A percentile compares a stretch with the other conserved stretches of the same genome.
Conservation (phyloP, 2,113 vertebrate species). For the Xiphias gladius region DNA sequence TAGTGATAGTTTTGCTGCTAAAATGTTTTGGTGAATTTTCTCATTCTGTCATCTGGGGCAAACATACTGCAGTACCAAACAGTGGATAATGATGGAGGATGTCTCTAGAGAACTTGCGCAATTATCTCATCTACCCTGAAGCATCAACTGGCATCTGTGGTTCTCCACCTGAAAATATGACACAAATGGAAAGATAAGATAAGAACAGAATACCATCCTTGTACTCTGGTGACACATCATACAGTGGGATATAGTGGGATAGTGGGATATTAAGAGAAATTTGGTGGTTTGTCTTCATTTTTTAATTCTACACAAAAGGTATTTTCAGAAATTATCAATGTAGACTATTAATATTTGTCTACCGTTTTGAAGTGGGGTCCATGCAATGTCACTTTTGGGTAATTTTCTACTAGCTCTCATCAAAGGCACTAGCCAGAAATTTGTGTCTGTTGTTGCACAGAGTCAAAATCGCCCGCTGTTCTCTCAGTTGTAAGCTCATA, state of each 20-base stretch:
- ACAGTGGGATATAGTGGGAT: too few species aligned
- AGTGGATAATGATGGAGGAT: slow-evolving; percentile 55
- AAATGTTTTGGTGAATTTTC: slow-evolving; percentile 4
- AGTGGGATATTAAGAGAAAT: not conserved
- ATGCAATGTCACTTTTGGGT: not conserved
- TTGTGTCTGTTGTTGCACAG: not conserved
- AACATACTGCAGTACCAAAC: slow-evolving; percentile 48
- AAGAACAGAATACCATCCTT: not conserved
- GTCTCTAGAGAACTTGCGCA: slow-evolving; percentile 61
- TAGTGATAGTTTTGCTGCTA: not conserved
- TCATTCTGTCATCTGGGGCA: slow-evolving; percentile 34
- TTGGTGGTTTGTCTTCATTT: not conserved
- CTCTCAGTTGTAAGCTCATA: not conserved
- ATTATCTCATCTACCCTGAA: slow-evolving; percentile 69
- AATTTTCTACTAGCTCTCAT: not conserved
- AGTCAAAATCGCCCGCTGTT: not conserved
- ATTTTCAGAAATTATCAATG: not conserved
- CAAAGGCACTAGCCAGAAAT: not conserved
- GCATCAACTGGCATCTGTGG: slow-evolving; percentile 59
- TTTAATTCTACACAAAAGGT: not conserved
- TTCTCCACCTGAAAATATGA: slow-evolving; percentile 54
- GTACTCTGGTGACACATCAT: slow-evolving; percentile 10
- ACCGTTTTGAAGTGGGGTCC: not conserved
- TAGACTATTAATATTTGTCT: not conserved
- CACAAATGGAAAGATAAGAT: slow-evolving; percentile 13